phyloP scores from a whole-genome alignment of 2,888 invertebrate genomes.

The Macaria notata region DNA sequence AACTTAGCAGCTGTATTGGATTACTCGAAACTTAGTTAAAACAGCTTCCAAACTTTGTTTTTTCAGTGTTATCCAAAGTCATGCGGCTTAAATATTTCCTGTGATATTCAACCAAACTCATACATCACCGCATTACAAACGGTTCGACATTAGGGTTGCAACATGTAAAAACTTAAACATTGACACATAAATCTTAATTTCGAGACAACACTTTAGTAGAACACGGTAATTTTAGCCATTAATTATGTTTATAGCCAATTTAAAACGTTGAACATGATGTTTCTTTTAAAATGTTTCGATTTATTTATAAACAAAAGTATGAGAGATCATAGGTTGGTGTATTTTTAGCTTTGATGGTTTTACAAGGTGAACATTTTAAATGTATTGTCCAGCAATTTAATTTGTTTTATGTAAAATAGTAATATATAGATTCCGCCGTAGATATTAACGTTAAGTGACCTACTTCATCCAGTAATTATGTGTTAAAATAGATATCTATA shows the following conservation, averaged over 20 bases:
- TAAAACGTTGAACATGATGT: conserved; percentile 22
- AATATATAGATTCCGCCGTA: no score
- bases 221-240: conserved; percentile 33
- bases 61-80: conserved; percentile 2
- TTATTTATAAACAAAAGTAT: conserved; percentile 8
- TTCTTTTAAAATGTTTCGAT: conserved; percentile 17
- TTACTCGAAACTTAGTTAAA: no score
- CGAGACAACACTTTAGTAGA: conserved; percentile 33
- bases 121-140: conserved; percentile 29
- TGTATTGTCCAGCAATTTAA: no score
- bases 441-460: no score
- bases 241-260: conserved; percentile 40
- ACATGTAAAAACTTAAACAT: conserved; percentile 48
- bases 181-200: conserved; percentile 48
- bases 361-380: not conserved
- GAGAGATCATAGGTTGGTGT: conserved; percentile 2
- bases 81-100: conserved; percentile 16
- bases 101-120: conserved; percentile 26
- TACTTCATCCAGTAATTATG: no score
- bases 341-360: not conserved
- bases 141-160: conserved; percentile 37
- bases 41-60: no score
- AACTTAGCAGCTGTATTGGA: no score
- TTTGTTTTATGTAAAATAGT: no score
- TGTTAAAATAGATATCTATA: no score